These are phyloP conservation scores for Notarius lentiginosus DNA, from an alignment of 2,113 vertebrate species.

Conservation along the genomic window DNA sequence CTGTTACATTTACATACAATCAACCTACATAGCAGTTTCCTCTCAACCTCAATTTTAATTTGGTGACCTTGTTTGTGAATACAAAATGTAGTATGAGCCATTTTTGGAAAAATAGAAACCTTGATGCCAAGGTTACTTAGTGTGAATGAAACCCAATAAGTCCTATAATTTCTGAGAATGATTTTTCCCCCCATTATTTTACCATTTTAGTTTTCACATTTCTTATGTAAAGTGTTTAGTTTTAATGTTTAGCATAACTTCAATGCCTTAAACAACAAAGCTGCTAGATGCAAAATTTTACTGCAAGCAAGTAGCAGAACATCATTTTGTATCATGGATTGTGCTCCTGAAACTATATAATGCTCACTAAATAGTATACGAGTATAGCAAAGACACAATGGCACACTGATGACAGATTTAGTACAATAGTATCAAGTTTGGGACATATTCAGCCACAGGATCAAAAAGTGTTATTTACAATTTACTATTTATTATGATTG, in stretches of 20 bases:
- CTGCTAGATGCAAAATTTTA: no score
- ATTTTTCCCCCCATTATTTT: no score
- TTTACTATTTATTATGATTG: no score
- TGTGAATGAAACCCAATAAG: neutral
- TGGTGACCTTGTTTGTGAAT: neutral
- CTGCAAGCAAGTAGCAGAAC: no score
- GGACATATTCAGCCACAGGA: neutral
- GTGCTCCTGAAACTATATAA: neutral
- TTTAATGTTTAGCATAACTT: no score
- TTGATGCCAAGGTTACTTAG: neutral
- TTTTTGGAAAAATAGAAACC: neutral
- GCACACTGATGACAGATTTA: neutral
- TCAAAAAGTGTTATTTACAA: neutral
- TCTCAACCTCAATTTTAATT: neutral
- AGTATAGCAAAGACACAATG: neutral
- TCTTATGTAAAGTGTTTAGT: no score
- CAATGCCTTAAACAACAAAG: no score
- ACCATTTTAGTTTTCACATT: no score
- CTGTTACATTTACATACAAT: neutral
- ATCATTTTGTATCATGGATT: neutral
- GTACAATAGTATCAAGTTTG: neutral
- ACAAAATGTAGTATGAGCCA: neutral
- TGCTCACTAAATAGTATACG: neutral
- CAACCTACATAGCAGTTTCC: neutral
- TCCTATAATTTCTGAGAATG: no score